Percentiles rank a stretch among this genome's conserved stretches.
Conservation (phyloP, 2,797 vertebrate species). For the Xenops minutus region DNA sequence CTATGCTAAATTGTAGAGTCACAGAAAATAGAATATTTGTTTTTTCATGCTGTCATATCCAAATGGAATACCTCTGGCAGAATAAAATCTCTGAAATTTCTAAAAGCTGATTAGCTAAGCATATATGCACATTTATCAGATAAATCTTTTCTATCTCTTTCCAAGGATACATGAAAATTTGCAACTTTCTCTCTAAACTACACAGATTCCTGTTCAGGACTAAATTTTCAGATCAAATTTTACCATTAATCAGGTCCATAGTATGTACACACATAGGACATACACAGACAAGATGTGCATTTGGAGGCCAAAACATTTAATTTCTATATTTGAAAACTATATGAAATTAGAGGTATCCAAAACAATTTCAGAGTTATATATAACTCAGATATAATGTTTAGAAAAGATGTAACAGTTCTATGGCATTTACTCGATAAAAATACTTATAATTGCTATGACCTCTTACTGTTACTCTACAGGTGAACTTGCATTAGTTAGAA, state of each 20-base stretch:
- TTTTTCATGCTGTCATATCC: not conserved
- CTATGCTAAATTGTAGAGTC: not conserved
- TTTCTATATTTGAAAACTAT: not conserved
- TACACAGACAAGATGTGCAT: not conserved
- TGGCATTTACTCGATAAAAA: rapidly evolving
- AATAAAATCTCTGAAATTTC: not conserved
- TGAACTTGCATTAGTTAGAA: not conserved
- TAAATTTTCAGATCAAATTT: not conserved
- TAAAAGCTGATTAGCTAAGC: not conserved
- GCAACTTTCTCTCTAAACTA: not conserved
- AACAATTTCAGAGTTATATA: not conserved
- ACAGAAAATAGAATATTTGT: not conserved
- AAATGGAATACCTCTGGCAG: not conserved
- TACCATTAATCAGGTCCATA: not conserved
- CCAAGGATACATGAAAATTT: not conserved
- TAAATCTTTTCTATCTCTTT: not conserved
- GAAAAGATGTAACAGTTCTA: not conserved
- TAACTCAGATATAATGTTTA: not conserved
- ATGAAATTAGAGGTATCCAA: not conserved
- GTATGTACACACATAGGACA: not conserved
- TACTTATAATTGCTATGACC: not conserved
- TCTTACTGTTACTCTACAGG: not conserved
- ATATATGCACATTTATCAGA: not conserved
- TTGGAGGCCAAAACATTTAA: not conserved
- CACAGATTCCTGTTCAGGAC: not conserved